Evolutionary conservation across 2,888 invertebrate genomes (phyloP).

Genomic region (Papilio protenor): DNA sequence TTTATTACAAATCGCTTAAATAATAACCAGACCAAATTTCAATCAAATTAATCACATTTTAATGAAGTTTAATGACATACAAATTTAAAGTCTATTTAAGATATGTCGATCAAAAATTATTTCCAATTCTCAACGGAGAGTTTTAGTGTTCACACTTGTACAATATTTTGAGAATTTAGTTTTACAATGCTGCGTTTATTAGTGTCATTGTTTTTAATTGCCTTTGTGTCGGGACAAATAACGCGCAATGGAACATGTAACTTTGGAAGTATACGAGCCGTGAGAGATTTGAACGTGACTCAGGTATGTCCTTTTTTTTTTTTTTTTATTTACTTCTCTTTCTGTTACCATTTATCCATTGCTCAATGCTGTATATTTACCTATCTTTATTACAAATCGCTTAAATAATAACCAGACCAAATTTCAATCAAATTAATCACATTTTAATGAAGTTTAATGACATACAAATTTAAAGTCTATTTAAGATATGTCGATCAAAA

Average conservation of each 20-base stretch:
- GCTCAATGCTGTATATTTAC: background rate
- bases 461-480: conserved; percentile 11
- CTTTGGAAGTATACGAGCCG: conserved; percentile 24
- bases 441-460: conserved; percentile 22
- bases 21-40: background rate
- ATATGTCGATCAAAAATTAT: background rate
- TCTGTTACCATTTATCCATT: background rate
- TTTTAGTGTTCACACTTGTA: background rate
- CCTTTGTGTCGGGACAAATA: conserved; percentile 26
- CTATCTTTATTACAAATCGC: conserved; percentile 12
- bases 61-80: conserved; percentile 19
- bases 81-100: conserved; percentile 26
- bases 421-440: background rate
- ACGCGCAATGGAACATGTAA: conserved; percentile 38
- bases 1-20: conserved; percentile 1
- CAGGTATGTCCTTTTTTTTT: conserved; percentile 26
- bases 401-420: background rate
- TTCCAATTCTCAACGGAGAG: conserved; percentile 4
- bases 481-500: conserved; percentile 9
- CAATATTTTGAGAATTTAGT: background rate
- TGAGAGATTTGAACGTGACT: conserved; percentile 34
- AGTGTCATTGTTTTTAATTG: conserved; percentile 21
- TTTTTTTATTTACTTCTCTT: background rate
- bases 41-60: background rate
- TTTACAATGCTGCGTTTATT: conserved; percentile 28